Conservation (phyloP, 2,797 vertebrate genomes). For the Falco cherrug region DNA sequence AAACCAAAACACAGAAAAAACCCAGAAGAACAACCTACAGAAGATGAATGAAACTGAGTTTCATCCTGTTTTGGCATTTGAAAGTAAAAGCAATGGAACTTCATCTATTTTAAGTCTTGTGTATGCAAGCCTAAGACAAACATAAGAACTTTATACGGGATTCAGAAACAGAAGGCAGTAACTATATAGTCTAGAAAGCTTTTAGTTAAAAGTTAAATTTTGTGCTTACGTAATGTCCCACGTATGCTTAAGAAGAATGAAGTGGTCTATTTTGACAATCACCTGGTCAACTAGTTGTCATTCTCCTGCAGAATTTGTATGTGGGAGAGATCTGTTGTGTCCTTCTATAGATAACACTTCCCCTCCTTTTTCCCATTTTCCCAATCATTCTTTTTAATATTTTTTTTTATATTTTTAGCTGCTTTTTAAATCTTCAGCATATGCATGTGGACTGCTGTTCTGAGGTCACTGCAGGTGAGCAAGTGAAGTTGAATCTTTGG, state of each 20-base stretch:
- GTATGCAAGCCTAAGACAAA: neutral
- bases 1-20: neutral
- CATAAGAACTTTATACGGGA: neutral
- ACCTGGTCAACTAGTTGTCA: neutral
- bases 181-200: neutral
- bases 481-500: neutral
- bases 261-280: neutral
- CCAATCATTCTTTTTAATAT: neutral
- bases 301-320: neutral
- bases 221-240: neutral
- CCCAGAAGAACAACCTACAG: rapidly evolving
- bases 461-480: neutral
- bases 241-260: neutral
- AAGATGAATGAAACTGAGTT: neutral
- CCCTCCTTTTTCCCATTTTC: neutral
- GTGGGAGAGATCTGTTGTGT: neutral
- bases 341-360: neutral
- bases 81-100: neutral
- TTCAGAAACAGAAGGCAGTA: neutral
- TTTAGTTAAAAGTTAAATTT: neutral
- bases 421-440: neutral
- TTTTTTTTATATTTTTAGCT: neutral
- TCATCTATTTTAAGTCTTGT: neutral
- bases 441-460: neutral
- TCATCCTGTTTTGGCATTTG: neutral